These are phyloP conservation scores for Decapterus maruadsi DNA, from an alignment of 2,797 vertebrate species.

Conservation along the genomic window DNA sequence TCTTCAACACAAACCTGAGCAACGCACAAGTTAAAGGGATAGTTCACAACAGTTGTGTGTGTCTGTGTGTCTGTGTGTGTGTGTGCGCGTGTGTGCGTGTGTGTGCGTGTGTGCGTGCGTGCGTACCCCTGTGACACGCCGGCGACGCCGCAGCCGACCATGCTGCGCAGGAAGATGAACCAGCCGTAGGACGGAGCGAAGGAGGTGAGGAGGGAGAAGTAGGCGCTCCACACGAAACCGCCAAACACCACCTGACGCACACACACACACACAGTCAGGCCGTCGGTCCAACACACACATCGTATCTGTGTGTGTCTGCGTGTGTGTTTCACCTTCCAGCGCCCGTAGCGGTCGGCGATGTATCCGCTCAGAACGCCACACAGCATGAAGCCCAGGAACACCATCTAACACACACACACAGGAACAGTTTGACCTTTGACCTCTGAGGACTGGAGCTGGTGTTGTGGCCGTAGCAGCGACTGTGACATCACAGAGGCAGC, in stretches of 20 bases:
- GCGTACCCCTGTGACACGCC: slow-evolving; percentile 93
- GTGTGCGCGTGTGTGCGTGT: not conserved
- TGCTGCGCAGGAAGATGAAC: slow-evolving; percentile 94
- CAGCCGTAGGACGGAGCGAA: slow-evolving; percentile 93
- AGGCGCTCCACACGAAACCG: slow-evolving; percentile 93
- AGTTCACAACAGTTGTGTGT: not conserved
- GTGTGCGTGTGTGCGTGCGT: slow-evolving; percentile 21
- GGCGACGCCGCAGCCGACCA: slow-evolving; percentile 94
- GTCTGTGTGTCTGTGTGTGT: not conserved
- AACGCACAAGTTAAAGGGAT: no score
- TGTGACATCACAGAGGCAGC: no score
- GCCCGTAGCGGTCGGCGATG: slow-evolving; percentile 92
- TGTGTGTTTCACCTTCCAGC: slow-evolving; percentile 90
- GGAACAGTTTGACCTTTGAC: not conserved
- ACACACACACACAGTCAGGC: not conserved
- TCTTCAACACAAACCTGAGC: slow-evolving; percentile 93
- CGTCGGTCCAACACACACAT: not conserved
- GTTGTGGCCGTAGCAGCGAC: no score
- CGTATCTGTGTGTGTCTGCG: no score
- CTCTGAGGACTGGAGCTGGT: no score
- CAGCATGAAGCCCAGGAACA: slow-evolving; percentile 96
- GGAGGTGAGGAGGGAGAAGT: slow-evolving; percentile 95
- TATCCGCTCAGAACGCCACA: slow-evolving; percentile 91
- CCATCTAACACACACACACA: slow-evolving; percentile 87
- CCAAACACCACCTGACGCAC: slow-evolving; percentile 88